A percentile compares a stretch with the other conserved stretches of the same genome.
These are phyloP conservation scores for Synanthedon myopaeformis DNA, from an alignment of 2,888 invertebrate genomes.

Conservation along the genomic window DNA sequence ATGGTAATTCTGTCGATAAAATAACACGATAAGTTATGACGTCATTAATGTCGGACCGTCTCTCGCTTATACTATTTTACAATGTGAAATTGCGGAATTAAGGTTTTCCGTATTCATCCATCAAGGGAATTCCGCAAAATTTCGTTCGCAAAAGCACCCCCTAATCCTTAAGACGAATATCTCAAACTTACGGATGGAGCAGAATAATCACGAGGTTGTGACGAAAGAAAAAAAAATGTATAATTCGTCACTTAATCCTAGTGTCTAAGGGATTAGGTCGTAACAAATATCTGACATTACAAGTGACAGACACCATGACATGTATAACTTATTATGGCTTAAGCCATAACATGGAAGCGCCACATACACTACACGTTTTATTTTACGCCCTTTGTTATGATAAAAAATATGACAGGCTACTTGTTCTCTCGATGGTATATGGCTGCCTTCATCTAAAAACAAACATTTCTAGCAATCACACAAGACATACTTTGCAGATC, in stretches of 20 bases:
- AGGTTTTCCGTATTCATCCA: conserved; percentile 58
- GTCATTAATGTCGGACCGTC: conserved; percentile 19
- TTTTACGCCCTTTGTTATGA: too few species aligned
- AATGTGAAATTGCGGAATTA: conserved; percentile 52
- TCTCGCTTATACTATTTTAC: conserved; percentile 46
- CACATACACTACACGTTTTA: too few species aligned
- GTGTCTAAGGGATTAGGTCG: conserved; percentile 33
- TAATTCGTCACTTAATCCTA: conserved; percentile 64
- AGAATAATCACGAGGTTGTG: conserved; percentile 58
- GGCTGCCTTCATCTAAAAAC: too few species aligned
- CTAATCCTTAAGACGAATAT: conserved; percentile 66
- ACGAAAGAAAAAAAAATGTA: conserved; percentile 52
- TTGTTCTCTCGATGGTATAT: too few species aligned
- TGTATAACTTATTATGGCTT: conserved; percentile 6
- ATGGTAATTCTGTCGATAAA: not conserved
- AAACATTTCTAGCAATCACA: too few species aligned
- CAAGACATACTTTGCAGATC: too few species aligned
- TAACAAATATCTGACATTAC: conserved; percentile 56
- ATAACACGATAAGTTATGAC: conserved; percentile 2
- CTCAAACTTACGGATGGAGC: conserved; percentile 58
- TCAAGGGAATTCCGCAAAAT: conserved; percentile 59
- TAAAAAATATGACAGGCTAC: too few species aligned
- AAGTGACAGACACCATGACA: conserved; percentile 30
- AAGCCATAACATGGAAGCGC: conserved; percentile 18
- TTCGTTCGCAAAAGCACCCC: conserved; percentile 51